Conservation (phyloP, 92 coral and sea anemone species). For the Hydrozoanthus gracilis region DNA sequence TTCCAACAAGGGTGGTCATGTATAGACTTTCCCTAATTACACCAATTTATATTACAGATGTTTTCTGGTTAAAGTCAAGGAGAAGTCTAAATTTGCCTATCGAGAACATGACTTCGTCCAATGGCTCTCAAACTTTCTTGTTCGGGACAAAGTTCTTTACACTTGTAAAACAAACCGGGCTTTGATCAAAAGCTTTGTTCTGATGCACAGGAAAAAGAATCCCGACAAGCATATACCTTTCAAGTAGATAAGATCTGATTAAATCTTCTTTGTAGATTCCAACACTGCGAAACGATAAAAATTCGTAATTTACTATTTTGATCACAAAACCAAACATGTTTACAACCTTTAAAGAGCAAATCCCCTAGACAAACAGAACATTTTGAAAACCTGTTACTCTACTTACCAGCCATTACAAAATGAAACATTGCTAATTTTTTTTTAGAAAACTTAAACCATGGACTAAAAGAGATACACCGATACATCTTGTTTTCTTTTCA, state of each 20-base stretch:
- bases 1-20: constrained; percentile 34
- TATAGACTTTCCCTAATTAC: background rate
- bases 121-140: background rate
- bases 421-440: background rate
- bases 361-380: background rate
- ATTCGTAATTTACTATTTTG: constrained; percentile 8
- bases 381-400: background rate
- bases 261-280: constrained; percentile 19
- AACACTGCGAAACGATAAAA: constrained; percentile 5
- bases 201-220: background rate
- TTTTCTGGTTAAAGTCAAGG: constrained; percentile 4
- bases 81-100: background rate
- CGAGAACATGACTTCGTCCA: background rate
- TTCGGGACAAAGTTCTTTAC: background rate
- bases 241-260: constrained; percentile 40
- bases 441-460: background rate
- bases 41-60: constrained; percentile 32
- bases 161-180: background rate
- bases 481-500: constrained; percentile 7
- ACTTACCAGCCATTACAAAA: background rate
- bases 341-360: background rate
- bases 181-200: constrained; percentile 21
- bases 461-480: background rate
- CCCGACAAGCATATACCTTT: constrained; percentile 39
- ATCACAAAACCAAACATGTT: constrained; percentile 19